Percentiles rank a stretch among this genome's conserved stretches.
These are phyloP conservation scores for Corythaixoides concolor DNA, from an alignment of 2,113 vertebrate genomes.

Conservation along the genomic window DNA sequence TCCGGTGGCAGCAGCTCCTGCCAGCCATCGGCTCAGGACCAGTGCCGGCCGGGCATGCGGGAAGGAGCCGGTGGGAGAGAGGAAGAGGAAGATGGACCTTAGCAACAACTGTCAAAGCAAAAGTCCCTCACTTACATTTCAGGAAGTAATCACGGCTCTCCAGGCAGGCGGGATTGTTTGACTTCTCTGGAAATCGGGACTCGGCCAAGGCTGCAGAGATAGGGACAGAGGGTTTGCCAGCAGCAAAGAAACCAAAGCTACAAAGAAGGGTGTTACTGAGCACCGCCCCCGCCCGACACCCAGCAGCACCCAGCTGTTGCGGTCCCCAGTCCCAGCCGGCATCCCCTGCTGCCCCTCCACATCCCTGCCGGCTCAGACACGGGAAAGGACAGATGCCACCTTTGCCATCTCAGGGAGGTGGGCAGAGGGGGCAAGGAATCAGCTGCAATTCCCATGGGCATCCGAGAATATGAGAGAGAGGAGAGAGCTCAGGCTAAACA, in stretches of 20 bases:
- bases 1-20: not conserved
- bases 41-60: accelerated
- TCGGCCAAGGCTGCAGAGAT: not conserved
- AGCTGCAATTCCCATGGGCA: not conserved
- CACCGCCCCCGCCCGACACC: accelerated
- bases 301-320: not conserved
- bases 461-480: not conserved
- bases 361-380: not conserved
- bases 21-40: not conserved
- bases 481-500: not conserved
- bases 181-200: conserved; percentile 61
- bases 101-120: not conserved
- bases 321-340: not conserved
- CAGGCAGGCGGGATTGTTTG: conserved; percentile 41
- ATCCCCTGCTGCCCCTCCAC: not conserved
- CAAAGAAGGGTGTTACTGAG: not conserved
- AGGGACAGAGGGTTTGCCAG: not conserved
- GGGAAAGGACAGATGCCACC: not conserved
- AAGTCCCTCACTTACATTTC: conserved; percentile 69
- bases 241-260: not conserved
- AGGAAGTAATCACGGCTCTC: conserved; percentile 76
- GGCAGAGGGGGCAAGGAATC: accelerated
- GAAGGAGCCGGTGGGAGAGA: not conserved
- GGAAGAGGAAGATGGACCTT: not conserved
- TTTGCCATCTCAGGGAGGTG: not conserved